A percentile compares a stretch with the other conserved stretches of the same genome.
phyloP scores from a whole-genome alignment of 35 echinoderm and acorn worm genomes.

The Nesometra sesokonis region DNA sequence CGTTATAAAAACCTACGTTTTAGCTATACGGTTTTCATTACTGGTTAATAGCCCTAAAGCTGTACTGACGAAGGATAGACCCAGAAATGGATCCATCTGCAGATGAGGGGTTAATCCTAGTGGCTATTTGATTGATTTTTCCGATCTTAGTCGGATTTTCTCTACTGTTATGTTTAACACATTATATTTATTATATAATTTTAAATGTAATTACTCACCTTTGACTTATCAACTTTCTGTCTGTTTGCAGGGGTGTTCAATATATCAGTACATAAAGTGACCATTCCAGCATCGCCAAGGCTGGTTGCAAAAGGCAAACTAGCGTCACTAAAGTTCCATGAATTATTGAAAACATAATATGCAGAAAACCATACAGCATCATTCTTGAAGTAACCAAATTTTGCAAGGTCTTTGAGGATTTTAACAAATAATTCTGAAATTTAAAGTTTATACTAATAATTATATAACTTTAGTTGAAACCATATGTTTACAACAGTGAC shows the following conservation, averaged over 20 bases:
- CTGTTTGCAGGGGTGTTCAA: background rate
- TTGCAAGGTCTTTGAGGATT: constrained; percentile 53
- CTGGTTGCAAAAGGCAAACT: constrained; percentile 43
- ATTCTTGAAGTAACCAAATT: constrained; percentile 62
- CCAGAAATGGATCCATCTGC: no score
- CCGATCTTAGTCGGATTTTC: no score
- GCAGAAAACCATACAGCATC: constrained; percentile 66
- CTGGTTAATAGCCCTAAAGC: no score
- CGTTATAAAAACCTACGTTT: no score
- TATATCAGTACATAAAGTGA: constrained; percentile 47
- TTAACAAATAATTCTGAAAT: constrained; percentile 49
- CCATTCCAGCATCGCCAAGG: constrained; percentile 64
- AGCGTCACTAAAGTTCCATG: constrained; percentile 87
- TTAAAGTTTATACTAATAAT: background rate
- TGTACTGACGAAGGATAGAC: no score
- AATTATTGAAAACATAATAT: constrained; percentile 72
- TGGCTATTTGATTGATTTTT: no score
- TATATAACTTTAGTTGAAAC: background rate
- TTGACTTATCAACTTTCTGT: background rate
- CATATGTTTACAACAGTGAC: background rate
- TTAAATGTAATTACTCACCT: constrained; percentile 35
- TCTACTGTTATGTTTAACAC: no score
- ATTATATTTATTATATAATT: no score
- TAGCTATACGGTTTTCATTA: no score
- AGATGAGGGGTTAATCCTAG: no score